phyloP scores from a whole-genome alignment of 2,888 invertebrate genomes.

The Bruchidius siliquastri region DNA sequence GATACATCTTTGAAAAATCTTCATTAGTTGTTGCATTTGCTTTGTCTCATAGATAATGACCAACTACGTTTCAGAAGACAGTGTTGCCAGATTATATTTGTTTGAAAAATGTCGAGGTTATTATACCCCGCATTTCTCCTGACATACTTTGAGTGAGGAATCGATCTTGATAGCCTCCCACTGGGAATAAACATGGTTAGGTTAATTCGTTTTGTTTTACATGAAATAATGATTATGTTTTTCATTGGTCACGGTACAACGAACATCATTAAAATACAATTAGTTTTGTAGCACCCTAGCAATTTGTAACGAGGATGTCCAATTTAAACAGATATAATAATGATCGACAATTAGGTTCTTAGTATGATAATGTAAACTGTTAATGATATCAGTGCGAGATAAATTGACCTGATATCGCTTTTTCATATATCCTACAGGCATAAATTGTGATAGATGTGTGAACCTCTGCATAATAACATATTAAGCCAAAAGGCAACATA shows the following conservation, averaged over 20 bases:
- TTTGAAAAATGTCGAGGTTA: no score
- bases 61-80: no score
- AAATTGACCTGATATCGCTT: not conserved
- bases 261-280: not conserved
- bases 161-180: not conserved
- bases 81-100: no score
- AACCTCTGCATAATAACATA: not conserved
- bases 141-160: not conserved
- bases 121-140: no score
- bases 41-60: no score
- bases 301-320: slow-evolving; percentile 1
- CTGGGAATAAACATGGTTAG: not conserved
- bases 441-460: not conserved
- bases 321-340: slow-evolving; percentile 6
- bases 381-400: not conserved
- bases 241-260: not conserved
- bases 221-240: not conserved
- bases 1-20: no score
- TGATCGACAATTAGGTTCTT: slow-evolving; percentile 14
- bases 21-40: no score
- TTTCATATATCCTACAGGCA: not conserved
- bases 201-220: slow-evolving; percentile 5
- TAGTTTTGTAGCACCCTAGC: not conserved
- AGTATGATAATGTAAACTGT: not conserved
- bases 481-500: no score